Percentiles rank a stretch among this genome's conserved stretches.
Conservation (phyloP, 37 sponge, comb jelly and placozoan species). For the Mnemiopsis leidyi region DNA sequence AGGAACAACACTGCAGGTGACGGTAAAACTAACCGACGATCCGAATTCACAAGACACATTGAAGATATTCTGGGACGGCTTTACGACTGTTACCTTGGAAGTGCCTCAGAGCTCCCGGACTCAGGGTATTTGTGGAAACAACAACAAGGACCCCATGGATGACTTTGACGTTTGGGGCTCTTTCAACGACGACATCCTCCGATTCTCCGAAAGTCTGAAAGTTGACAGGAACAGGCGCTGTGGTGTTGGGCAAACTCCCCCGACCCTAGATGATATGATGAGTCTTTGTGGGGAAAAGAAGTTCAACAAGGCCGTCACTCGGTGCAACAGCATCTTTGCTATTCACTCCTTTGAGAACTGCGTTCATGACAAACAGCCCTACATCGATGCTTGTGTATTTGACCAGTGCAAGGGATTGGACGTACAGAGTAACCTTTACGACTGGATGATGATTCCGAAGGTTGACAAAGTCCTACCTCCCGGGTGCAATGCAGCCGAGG, state of each 20-base stretch:
- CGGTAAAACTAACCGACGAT: background rate
- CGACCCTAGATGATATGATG: background rate
- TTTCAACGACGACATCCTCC: background rate
- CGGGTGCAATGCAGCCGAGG: background rate
- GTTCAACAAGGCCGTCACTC: background rate
- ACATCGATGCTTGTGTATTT: background rate
- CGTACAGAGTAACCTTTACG: background rate
- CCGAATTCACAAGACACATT: background rate
- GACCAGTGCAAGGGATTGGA: constrained; percentile 36
- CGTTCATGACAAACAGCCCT: background rate
- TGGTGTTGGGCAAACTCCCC: background rate
- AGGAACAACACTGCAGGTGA: background rate
- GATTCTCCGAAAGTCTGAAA: background rate
- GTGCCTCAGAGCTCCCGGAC: background rate
- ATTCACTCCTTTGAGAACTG: background rate
- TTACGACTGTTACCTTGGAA: background rate
- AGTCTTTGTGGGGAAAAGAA: background rate
- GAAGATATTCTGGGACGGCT: background rate
- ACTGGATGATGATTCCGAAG: background rate
- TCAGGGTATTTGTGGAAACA: constrained; percentile 9
- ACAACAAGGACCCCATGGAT: background rate
- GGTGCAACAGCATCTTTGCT: background rate
- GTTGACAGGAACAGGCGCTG: background rate
- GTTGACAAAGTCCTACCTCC: background rate
- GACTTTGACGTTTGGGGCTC: background rate